phyloP scores from a whole-genome alignment of 2,113 vertebrate genomes.

The Trematocara macrostoma region DNA sequence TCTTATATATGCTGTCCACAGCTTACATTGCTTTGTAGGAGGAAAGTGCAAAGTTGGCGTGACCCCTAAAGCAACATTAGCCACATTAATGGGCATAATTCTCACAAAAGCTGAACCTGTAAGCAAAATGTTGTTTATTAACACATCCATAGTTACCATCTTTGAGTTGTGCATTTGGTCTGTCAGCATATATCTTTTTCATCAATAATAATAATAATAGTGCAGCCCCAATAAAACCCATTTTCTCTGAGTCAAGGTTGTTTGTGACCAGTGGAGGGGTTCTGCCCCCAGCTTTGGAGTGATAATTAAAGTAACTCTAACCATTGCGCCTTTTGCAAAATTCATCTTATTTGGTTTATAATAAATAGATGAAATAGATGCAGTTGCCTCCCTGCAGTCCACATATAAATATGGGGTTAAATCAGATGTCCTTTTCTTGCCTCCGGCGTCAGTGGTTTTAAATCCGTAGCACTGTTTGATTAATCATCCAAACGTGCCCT shows the following conservation, averaged over 20 bases:
- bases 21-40: neutral
- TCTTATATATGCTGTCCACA: neutral
- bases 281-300: neutral
- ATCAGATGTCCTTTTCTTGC: neutral
- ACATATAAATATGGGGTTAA: neutral
- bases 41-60: neutral
- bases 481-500: constrained; percentile 23
- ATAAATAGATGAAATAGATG: neutral
- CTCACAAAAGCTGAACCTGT: neutral
- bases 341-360: neutral
- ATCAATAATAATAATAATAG: neutral
- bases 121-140: neutral
- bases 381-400: neutral
- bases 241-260: neutral
- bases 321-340: neutral
- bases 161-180: neutral
- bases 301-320: neutral
- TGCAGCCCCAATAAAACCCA: neutral
- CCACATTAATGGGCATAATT: neutral
- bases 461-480: constrained; percentile 19
- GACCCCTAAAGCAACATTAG: neutral
- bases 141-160: neutral
- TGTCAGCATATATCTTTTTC: neutral
- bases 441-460: neutral
- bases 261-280: neutral